phyloP scores from a whole-genome alignment of 1,140 invertebrate genomes.

The Mya arenaria region DNA sequence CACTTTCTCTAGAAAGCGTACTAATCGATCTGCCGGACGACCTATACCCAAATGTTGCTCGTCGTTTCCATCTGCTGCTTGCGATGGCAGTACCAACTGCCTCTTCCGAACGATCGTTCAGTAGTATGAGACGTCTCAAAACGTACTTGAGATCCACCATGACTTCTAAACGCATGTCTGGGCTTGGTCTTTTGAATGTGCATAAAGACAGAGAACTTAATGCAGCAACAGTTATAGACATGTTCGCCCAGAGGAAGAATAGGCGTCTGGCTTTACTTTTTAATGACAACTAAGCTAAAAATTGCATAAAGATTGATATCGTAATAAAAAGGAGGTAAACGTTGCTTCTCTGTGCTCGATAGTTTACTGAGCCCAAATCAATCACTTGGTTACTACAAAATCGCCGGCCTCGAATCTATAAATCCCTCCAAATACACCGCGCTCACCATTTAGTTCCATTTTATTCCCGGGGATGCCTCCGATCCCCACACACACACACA shows the following conservation, averaged over 20 bases:
- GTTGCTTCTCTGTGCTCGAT: neutral
- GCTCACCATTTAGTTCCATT: neutral
- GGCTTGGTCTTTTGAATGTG: neutral
- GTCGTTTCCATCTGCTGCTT: conserved; percentile 17
- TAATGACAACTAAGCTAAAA: neutral
- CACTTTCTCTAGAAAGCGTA: too few relatives aligned
- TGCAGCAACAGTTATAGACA: neutral
- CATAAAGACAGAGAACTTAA: conserved; percentile 1
- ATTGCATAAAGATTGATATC: neutral
- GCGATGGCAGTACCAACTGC: conserved; percentile 53
- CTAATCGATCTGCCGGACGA: neutral
- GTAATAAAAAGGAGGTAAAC: neutral
- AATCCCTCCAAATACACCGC: neutral
- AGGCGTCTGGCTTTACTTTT: neutral
- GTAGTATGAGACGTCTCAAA: conserved; percentile 15
- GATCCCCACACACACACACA: neutral
- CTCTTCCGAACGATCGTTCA: conserved; percentile 43
- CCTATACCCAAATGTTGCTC: conserved; percentile 12
- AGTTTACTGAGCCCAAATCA: neutral
- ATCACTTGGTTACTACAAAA: neutral
- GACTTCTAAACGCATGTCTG: neutral
- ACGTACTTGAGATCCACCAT: conserved; percentile 32
- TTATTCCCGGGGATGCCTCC: neutral
- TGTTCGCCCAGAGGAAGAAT: neutral
- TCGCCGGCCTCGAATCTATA: neutral